Evolutionary conservation across 1,140 invertebrate genomes (phyloP).

Genomic region (Bicyclus anynana): DNA sequence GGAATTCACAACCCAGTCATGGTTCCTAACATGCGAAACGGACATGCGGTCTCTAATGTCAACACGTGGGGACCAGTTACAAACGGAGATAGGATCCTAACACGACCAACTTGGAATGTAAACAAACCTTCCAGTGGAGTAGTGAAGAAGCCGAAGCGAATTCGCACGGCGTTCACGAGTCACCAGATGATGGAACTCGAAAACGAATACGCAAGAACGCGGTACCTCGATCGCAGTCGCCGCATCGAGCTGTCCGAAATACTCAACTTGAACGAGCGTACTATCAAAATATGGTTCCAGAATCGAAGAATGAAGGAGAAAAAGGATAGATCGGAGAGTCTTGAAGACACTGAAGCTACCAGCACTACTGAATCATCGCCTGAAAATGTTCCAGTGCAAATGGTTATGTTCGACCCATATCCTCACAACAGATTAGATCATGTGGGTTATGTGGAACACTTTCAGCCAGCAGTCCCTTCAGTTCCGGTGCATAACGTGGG

Average conservation of each 20-base stretch:
- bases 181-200: constrained; percentile 95
- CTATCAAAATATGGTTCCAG: constrained; percentile 98
- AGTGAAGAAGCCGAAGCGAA: constrained; percentile 78
- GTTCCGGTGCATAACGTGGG: constrained; percentile 6
- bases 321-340: constrained; percentile 81
- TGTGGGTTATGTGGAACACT: constrained; percentile 21
- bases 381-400: constrained; percentile 19
- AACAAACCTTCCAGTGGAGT: constrained; percentile 14
- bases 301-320: constrained; percentile 98
- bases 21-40: constrained; percentile 8
- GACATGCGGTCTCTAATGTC: constrained; percentile 1
- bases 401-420: constrained; percentile 32
- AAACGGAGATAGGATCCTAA: constrained; percentile 4
- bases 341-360: constrained; percentile 39
- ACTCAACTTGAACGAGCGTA: constrained; percentile 93
- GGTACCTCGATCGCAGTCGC: constrained; percentile 93
- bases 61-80: constrained; percentile 6
- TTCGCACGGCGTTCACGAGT: constrained; percentile 95
- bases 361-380: constrained; percentile 37
- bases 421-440: constrained; percentile 6
- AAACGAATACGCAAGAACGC: constrained; percentile 97
- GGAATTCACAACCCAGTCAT: constrained; percentile 6
- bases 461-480: constrained; percentile 12
- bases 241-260: constrained; percentile 96
- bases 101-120: constrained; percentile 5